These are phyloP conservation scores for Formica selysi DNA, from an alignment of 1,140 invertebrate genomes.

Conservation along the genomic window DNA sequence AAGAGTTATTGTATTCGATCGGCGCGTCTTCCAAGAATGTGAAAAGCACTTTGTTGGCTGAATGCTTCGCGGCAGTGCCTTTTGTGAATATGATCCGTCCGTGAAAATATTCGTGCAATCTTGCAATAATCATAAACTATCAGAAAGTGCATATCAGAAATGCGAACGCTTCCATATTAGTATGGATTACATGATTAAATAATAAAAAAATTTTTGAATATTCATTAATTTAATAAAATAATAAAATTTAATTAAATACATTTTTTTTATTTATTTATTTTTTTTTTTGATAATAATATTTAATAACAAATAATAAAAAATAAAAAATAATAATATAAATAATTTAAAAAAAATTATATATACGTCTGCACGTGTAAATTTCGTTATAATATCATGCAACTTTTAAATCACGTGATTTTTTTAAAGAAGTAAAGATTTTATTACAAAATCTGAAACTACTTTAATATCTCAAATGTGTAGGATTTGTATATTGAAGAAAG, in stretches of 20 bases:
- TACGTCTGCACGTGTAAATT: neutral
- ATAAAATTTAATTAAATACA: no score
- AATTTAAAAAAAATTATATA: no score
- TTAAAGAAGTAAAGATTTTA: conserved; percentile 2
- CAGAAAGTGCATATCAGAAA: conserved; percentile 15
- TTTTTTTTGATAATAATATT: no score
- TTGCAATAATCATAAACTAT: conserved; percentile 16
- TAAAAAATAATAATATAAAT: no score
- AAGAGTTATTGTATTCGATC: conserved; percentile 56
- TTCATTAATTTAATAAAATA: conserved; percentile 16
- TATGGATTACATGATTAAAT: conserved; percentile 1
- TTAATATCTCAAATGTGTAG: neutral
- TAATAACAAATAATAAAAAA: no score
- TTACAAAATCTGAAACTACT: neutral
- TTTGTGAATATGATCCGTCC: conserved; percentile 35
- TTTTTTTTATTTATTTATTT: no score
- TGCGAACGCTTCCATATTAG: conserved; percentile 5
- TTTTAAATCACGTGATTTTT: neutral
- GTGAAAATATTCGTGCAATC: conserved; percentile 31
- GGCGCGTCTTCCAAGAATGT: conserved; percentile 39
- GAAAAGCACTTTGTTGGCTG: conserved; percentile 47
- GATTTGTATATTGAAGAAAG: neutral
- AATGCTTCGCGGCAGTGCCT: conserved; percentile 44
- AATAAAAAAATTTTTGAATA: neutral
- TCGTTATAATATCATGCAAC: neutral